Evolutionary conservation across 2,888 invertebrate species (phyloP).

Genomic region (Phyllotreta cruciferae): DNA sequence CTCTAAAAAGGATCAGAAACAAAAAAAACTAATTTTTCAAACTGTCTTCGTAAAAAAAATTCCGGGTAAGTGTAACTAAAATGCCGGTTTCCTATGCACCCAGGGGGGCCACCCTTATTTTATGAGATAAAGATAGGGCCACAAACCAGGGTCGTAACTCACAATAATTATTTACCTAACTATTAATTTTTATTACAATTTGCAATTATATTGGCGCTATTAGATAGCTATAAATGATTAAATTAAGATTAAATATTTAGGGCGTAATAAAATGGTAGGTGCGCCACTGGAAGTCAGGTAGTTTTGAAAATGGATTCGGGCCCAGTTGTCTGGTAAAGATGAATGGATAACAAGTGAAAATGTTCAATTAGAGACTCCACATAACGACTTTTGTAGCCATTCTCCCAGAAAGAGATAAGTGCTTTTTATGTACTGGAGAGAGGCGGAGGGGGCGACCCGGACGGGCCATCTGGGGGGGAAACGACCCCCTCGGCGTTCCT

Average conservation of each 20-base stretch:
- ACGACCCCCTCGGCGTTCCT: conserved; percentile 26
- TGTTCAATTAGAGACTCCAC: conserved; percentile 57
- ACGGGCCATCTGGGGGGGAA: conserved; percentile 29
- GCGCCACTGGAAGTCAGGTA: conserved; percentile 51
- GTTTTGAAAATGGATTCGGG: conserved; percentile 56
- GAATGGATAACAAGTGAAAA: conserved; percentile 57
- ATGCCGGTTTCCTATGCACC: conserved; percentile 22
- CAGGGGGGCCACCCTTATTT: conserved; percentile 21
- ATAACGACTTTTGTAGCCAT: conserved; percentile 53
- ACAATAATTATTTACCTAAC: no score
- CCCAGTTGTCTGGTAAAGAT: conserved; percentile 58
- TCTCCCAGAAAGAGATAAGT: conserved; percentile 56
- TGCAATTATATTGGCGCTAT: no score
- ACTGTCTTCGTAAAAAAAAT: conserved; percentile 26
- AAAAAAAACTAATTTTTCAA: conserved; percentile 29
- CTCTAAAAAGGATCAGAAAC: conserved; percentile 7
- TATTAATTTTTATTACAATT: no score
- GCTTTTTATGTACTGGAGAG: conserved; percentile 42
- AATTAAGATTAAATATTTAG: no score
- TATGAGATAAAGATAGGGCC: conserved; percentile 36
- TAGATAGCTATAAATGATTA: no score
- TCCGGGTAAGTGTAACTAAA: conserved; percentile 26
- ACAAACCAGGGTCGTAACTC: conserved; percentile 12
- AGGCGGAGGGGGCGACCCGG: conserved; percentile 32
- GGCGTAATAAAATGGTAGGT: background rate